These are phyloP conservation scores for Mylabris sibirica DNA, from an alignment of 2,888 invertebrate genomes.

Conservation along the genomic window DNA sequence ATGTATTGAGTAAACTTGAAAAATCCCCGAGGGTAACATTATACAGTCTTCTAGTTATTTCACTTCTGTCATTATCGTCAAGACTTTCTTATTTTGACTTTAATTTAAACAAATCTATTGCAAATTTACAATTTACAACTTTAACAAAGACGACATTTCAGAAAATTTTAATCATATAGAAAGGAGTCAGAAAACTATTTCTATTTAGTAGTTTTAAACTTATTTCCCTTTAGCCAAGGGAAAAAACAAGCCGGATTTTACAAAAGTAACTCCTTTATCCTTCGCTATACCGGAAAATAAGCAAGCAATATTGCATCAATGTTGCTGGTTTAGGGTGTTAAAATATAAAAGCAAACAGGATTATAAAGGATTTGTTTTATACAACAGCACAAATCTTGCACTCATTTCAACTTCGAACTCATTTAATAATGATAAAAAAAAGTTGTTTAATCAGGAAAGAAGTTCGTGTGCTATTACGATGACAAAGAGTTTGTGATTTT, in stretches of 20 bases:
- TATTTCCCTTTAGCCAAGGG: not conserved
- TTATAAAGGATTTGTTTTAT: not conserved
- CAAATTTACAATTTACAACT: not conserved
- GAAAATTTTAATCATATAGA: too few species aligned
- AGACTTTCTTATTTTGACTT: not conserved
- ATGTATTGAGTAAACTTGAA: not conserved
- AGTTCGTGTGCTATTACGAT: not conserved
- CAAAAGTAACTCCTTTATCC: not conserved
- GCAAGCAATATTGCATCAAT: not conserved
- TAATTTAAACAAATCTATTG: not conserved
- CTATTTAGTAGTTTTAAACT: not conserved
- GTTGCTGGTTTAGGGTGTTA: not conserved
- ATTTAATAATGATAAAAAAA: not conserved
- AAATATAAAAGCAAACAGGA: not conserved
- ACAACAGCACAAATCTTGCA: not conserved
- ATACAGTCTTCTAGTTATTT: not conserved
- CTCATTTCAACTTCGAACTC: not conserved
- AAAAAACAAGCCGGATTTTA: not conserved
- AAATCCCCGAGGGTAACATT: not conserved
- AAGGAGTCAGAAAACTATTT: too few species aligned
- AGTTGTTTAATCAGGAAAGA: not conserved
- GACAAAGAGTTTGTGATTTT: slow-evolving; percentile 3
- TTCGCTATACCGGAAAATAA: not conserved
- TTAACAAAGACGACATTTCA: not conserved
- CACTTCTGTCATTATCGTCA: not conserved